Evolutionary conservation across 2,113 vertebrate genomes (phyloP).

Genomic region (Chunga burmeisteri): DNA sequence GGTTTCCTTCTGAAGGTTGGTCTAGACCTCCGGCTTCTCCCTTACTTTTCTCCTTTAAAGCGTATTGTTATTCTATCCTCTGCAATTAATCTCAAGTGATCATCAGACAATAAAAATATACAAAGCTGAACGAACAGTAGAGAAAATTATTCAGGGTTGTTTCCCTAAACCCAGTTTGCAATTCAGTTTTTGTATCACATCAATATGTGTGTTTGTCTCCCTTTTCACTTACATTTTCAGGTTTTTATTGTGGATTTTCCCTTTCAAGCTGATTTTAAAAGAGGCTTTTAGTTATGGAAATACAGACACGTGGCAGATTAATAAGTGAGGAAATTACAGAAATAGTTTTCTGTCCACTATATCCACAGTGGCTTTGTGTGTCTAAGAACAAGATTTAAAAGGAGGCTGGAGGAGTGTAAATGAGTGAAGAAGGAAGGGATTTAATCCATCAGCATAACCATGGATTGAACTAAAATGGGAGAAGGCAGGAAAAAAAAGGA

Average conservation of each 20-base stretch:
- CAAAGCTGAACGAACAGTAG: conserved; percentile 23
- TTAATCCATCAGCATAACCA: not conserved
- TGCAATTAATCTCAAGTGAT: conserved; percentile 27
- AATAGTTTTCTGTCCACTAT: not conserved
- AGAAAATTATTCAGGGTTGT: not conserved
- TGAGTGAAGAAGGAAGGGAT: not conserved
- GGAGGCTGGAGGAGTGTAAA: not conserved
- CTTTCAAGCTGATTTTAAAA: not conserved
- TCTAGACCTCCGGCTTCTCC: not conserved
- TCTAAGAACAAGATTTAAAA: not conserved
- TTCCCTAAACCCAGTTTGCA: not conserved
- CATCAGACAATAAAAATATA: conserved; percentile 49
- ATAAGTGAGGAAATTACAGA: not conserved
- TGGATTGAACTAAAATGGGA: not conserved
- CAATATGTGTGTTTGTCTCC: not conserved
- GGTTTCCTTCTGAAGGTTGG: not conserved
- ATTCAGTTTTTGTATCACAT: not conserved
- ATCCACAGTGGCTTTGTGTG: not conserved
- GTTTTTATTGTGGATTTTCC: not conserved
- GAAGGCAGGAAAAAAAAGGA: not conserved
- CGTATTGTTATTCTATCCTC: conserved; percentile 7
- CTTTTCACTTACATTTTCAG: not conserved
- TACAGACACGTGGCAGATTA: not conserved
- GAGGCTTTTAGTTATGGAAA: not conserved
- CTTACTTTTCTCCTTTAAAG: not conserved